phyloP scores from a whole-genome alignment of 2,113 vertebrate species.

The Microcebus lehilahytsara region DNA sequence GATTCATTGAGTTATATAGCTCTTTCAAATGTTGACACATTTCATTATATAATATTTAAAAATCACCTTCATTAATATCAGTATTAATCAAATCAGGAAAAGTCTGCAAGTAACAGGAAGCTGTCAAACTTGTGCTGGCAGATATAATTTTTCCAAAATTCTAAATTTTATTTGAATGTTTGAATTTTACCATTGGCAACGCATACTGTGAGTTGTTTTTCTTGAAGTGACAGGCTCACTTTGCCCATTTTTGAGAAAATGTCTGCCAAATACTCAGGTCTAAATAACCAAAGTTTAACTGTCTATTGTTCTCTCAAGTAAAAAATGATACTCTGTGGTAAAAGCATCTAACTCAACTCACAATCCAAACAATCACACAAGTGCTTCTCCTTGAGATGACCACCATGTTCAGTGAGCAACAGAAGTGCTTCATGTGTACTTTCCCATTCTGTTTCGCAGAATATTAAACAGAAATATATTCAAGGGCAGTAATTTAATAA shows the following conservation, averaged over 20 bases:
- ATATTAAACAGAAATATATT: neutral
- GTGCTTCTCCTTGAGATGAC: neutral
- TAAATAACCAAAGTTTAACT: neutral
- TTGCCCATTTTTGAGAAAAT: constrained; percentile 42
- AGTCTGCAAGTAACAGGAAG: neutral
- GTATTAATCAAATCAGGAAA: neutral
- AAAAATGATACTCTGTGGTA: neutral
- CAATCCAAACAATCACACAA: neutral
- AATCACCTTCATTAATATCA: neutral
- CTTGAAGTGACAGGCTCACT: neutral
- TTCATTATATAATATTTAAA: neutral
- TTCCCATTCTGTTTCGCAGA: neutral
- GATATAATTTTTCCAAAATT: neutral
- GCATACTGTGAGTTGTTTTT: neutral
- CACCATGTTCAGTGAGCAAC: neutral
- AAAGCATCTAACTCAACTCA: neutral
- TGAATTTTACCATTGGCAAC: neutral
- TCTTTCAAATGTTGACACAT: constrained; percentile 29
- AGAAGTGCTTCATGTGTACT: neutral
- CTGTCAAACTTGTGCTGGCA: neutral
- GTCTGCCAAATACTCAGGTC: neutral
- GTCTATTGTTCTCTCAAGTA: neutral
- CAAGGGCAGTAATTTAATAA: neutral
- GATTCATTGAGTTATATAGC: neutral
- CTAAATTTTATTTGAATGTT: constrained; percentile 4